Conservation (phyloP, 2,888 invertebrate species). For the Resseliella maxima region DNA sequence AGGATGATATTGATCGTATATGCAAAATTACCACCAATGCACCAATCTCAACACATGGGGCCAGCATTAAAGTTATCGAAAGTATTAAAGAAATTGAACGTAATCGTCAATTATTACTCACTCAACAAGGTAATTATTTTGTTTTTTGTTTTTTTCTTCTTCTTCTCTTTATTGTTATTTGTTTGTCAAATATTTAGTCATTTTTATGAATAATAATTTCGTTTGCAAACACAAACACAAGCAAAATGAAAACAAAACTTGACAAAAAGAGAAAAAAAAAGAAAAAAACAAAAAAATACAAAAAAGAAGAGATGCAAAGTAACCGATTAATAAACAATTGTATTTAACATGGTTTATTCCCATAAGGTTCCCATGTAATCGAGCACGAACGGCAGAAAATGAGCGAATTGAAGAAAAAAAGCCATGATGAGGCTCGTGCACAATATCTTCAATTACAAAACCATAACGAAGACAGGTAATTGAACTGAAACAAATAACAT, state of each 20-base stretch:
- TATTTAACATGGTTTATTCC: constrained; percentile 37
- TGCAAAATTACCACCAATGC: constrained; percentile 88
- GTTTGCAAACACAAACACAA: too few species aligned
- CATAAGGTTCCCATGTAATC: constrained; percentile 88
- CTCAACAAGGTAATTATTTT: constrained; percentile 79
- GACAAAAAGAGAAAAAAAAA: background rate
- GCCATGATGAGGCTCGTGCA: constrained; percentile 88
- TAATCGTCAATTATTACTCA: constrained; percentile 85
- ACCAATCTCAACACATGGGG: constrained; percentile 78
- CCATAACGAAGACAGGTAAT: constrained; percentile 35
- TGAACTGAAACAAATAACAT: background rate
- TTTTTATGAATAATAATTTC: too few species aligned
- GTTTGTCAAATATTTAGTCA: too few species aligned
- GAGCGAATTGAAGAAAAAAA: constrained; percentile 84
- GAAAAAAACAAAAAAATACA: too few species aligned
- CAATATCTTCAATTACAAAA: constrained; percentile 79
- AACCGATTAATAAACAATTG: too few species aligned
- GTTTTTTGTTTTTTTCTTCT: background rate
- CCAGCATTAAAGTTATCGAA: constrained; percentile 82
- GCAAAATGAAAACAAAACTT: too few species aligned
- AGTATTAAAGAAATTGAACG: constrained; percentile 91
- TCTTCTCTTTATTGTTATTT: background rate
- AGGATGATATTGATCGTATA: constrained; percentile 87
- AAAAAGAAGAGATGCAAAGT: too few species aligned
- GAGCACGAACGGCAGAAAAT: constrained; percentile 91